These are phyloP conservation scores for Oligia latruncula DNA, from an alignment of 2,888 invertebrate species.

Conservation along the genomic window DNA sequence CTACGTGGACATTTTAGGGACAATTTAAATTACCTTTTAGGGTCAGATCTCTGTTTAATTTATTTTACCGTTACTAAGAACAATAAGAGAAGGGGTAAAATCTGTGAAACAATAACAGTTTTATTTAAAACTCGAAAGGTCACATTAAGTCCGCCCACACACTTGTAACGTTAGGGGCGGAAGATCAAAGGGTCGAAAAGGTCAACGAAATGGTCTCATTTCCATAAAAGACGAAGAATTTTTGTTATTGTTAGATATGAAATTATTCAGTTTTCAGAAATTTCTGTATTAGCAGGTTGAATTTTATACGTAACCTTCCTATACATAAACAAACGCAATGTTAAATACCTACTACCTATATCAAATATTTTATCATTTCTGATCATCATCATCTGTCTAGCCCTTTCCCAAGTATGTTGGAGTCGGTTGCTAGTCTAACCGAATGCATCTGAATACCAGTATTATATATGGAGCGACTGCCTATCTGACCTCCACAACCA, in stretches of 20 bases:
- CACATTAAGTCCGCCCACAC: conserved; percentile 38
- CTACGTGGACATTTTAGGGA: not conserved
- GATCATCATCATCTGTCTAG: too few relatives aligned
- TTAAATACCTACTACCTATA: not conserved
- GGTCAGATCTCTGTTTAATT: conserved; percentile 13
- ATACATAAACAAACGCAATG: too few relatives aligned
- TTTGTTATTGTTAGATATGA: conserved; percentile 13
- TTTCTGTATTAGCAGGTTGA: not conserved
- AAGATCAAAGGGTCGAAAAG: conserved; percentile 52
- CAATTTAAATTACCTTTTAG: conserved; percentile 22
- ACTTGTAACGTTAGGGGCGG: not conserved
- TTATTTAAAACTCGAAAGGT: conserved; percentile 51
- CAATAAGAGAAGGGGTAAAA: conserved; percentile 6
- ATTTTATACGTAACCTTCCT: too few relatives aligned
- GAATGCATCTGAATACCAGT: too few relatives aligned
- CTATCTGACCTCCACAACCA: too few relatives aligned
- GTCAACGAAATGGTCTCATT: conserved; percentile 44
- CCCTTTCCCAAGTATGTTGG: too few relatives aligned
- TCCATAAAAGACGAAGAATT: conserved; percentile 26
- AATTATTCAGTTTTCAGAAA: not conserved
- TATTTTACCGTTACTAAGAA: conserved; percentile 3
- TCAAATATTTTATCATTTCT: too few relatives aligned
- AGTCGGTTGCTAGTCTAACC: too few relatives aligned
- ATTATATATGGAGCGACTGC: too few relatives aligned
- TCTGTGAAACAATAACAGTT: conserved; percentile 29